Evolutionary conservation across 2,797 vertebrate genomes (phyloP).

Genomic region (Tokudaia tokunoshimensis): DNA sequence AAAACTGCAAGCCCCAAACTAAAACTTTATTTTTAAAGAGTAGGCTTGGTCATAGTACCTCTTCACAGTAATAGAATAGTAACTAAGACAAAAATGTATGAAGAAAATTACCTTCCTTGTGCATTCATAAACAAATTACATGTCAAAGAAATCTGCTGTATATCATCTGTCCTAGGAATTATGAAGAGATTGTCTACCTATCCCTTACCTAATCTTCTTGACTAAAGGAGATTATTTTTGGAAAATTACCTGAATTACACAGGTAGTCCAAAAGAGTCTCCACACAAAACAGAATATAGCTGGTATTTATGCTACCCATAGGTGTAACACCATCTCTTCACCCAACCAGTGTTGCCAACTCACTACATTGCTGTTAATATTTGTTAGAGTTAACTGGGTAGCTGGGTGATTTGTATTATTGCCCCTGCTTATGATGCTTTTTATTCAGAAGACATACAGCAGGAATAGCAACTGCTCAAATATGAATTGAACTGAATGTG

Average conservation of each 20-base stretch:
- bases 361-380: neutral
- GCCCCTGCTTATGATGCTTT: conserved; percentile 21
- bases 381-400: neutral
- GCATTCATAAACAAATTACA: conserved; percentile 3
- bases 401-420: neutral
- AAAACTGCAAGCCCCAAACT: neutral
- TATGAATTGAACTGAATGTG: neutral
- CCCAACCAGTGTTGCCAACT: neutral
- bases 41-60: neutral
- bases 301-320: neutral
- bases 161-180: neutral
- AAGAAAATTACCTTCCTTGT: neutral
- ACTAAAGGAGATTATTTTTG: neutral
- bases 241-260: conserved; percentile 7
- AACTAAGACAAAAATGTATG: neutral
- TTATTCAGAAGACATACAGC: conserved; percentile 7
- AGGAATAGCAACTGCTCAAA: neutral
- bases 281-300: neutral
- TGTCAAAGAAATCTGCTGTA: neutral
- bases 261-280: neutral
- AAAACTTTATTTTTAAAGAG: neutral
- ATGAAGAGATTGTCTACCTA: neutral
- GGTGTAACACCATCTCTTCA: neutral
- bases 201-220: neutral
- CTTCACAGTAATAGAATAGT: neutral